phyloP scores from a whole-genome alignment of 2,888 invertebrate species.

The Phrixothrix hirtus region DNA sequence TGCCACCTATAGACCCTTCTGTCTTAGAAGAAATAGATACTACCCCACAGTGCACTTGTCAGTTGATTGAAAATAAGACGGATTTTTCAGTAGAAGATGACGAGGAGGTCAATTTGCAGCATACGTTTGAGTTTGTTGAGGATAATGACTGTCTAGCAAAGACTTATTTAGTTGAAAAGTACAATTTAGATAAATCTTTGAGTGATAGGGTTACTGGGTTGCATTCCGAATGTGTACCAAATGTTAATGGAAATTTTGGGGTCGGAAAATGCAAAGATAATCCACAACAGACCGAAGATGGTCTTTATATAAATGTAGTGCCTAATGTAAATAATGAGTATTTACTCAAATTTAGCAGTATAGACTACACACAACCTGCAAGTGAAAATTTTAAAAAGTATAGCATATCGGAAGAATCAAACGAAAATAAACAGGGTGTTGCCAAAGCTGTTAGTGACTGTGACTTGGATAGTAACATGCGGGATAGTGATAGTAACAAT shows the following conservation, averaged over 20 bases:
- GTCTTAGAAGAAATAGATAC: constrained; percentile 36
- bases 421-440: constrained; percentile 16
- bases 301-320: constrained; percentile 54
- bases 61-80: constrained; percentile 45
- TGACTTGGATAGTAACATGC: no score
- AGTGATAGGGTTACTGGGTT: constrained; percentile 59
- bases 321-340: constrained; percentile 54
- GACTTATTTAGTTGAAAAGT: constrained; percentile 57
- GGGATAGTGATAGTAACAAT: constrained; percentile 20
- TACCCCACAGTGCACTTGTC: constrained; percentile 46
- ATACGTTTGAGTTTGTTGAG: constrained; percentile 57
- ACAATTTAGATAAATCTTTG: constrained; percentile 57
- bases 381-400: constrained; percentile 54
- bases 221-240: constrained; percentile 49
- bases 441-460: constrained; percentile 28
- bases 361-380: constrained; percentile 41
- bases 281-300: constrained; percentile 26
- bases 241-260: constrained; percentile 51
- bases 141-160: constrained; percentile 61
- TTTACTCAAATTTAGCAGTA: constrained; percentile 42
- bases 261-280: constrained; percentile 21
- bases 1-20: constrained; percentile 66
- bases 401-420: constrained; percentile 49
- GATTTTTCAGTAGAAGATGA: constrained; percentile 47
- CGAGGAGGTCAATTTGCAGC: constrained; percentile 35